Conservation (phyloP, 2,797 vertebrate genomes). For the Clamator glandarius region DNA sequence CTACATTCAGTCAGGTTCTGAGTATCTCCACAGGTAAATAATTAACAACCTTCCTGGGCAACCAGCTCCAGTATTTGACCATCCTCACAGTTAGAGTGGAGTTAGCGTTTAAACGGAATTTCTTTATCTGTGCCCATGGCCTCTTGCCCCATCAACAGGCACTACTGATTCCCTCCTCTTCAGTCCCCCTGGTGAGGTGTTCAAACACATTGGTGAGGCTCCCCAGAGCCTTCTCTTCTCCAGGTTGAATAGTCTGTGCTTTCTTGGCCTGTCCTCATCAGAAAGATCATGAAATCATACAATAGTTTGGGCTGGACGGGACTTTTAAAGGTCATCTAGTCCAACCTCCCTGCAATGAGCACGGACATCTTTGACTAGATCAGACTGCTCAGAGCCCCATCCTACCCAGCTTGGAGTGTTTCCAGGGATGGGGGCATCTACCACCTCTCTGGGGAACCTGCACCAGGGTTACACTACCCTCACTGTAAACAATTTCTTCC, state of each 20-base stretch:
- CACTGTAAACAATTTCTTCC: too few relatives aligned
- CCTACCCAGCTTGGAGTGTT: too few relatives aligned
- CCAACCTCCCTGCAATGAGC: not conserved
- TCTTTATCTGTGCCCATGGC: not conserved
- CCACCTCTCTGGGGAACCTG: too few relatives aligned
- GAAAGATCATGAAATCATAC: not conserved
- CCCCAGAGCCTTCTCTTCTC: not conserved
- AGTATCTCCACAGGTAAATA: not conserved
- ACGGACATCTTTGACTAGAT: too few relatives aligned
- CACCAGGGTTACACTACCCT: too few relatives aligned
- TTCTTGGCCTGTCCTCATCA: not conserved
- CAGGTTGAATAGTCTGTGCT: not conserved
- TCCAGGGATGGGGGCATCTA: too few relatives aligned
- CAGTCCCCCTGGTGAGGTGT: not conserved
- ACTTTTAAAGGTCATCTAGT: not conserved
- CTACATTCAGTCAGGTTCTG: not conserved
- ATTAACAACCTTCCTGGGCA: not conserved
- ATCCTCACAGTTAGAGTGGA: not conserved
- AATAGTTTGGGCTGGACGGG: not conserved
- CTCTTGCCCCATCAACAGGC: not conserved
- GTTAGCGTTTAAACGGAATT: not conserved
- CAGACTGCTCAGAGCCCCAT: too few relatives aligned
- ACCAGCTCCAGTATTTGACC: not conserved
- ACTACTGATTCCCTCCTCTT: not conserved
- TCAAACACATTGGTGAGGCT: not conserved